Evolutionary conservation across 2,113 vertebrate species (phyloP), one percentile per base, ranked within the genome.

Genomic region (Herpailurus yagouaroundi): DNA sequence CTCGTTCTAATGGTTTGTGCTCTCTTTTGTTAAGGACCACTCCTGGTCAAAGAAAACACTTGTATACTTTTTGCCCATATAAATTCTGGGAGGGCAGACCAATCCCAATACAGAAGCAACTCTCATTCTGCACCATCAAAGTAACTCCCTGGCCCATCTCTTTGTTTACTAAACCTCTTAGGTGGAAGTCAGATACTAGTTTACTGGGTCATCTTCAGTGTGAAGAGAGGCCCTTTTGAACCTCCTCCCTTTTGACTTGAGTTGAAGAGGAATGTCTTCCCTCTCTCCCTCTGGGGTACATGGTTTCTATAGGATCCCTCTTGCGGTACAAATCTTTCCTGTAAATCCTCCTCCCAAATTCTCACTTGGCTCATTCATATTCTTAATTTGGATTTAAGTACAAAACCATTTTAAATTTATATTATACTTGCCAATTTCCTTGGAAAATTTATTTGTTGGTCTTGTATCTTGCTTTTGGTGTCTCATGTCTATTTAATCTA

Each of bases 381-480:
- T 77, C 38, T 74, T 41, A 38, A 13, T 89, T 18, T 52, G 9
- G 27, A 33, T 63, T 19, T 80, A 73, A 68, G 10, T 84, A 71
- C 85, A 92, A 33, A 27, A 60, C 36, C 23, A 9, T 80, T 87
- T 73, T 77, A 63, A 84, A 19, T 5, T 66, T 29, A 36, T 38
- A 38, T 79, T 80, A 76, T 52, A 64, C n/a, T 69, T 90, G 36
- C 12, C 11, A 57, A 7, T 55, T 85, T 89, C 57, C 45, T 80
- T 66, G 69, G 5, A 88, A 91, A n/a, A 57, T 69, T 14, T 27
- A n/a, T 63, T 50, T 95, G n/a, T 77, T 91, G 31, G 4, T 73
- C 48, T 50, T n/a, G 3, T 12, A 19, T 25, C 38, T 91, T 96
- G 6, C 7, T 16, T 84, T 84, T 74, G 2, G 10, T 57, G 45